A percentile compares a stretch with the other conserved stretches of the same genome.
Conservation (phyloP, 2,888 invertebrate genomes). For the Metallyticus violacea region DNA sequence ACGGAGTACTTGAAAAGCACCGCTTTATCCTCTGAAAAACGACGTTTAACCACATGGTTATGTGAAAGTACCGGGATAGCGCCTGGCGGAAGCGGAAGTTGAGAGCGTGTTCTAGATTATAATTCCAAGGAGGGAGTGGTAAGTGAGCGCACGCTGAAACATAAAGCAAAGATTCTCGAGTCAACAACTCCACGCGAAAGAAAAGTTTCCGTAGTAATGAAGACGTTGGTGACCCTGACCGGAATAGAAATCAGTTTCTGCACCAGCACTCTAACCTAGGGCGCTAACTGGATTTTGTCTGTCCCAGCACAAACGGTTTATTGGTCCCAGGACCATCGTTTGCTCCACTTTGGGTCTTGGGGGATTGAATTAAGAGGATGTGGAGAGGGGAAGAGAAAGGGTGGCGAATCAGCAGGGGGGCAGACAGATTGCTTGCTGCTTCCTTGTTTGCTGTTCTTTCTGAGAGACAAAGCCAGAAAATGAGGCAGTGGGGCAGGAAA, state of each 20-base stretch:
- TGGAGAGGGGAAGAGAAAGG: neutral
- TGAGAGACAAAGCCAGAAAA: neutral
- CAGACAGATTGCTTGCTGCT: slow-evolving; percentile 16
- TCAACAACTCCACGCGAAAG: neutral
- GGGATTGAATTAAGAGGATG: slow-evolving; percentile 30
- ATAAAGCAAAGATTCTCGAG: too few relatives aligned
- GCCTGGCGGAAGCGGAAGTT: too few relatives aligned
- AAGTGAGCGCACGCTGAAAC: neutral
- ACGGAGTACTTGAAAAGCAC: too few relatives aligned
- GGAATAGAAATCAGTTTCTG: neutral
- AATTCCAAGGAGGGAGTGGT: neutral
- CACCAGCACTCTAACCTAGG: neutral
- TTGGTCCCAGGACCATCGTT: slow-evolving; percentile 37
- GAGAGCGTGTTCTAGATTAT: too few relatives aligned
- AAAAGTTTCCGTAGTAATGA: neutral
- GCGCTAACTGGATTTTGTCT: slow-evolving; percentile 28
- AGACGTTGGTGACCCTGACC: neutral
- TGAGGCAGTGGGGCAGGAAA: neutral
- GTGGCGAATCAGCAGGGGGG: neutral
- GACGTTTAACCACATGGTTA: too few relatives aligned
- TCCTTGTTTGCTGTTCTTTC: neutral
- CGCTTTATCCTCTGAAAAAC: too few relatives aligned
- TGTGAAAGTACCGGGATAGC: too few relatives aligned
- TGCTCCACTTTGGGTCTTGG: slow-evolving; percentile 32
- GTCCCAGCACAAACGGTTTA: slow-evolving; percentile 25